phyloP scores from a whole-genome alignment of 2,888 invertebrate species.

The Oxycera nigricornis region DNA sequence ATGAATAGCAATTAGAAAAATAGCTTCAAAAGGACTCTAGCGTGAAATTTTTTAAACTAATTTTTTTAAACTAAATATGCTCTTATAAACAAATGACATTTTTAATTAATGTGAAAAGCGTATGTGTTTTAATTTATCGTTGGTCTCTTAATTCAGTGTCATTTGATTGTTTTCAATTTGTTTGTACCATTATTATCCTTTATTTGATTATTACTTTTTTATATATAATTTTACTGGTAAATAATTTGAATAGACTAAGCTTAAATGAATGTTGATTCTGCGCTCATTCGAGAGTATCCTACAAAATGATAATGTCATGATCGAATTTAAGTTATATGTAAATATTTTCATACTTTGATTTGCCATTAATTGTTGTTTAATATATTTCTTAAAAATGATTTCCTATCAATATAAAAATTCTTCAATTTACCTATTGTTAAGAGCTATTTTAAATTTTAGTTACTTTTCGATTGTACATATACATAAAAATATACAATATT shows the following conservation, averaged over 20 bases:
- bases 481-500: slow-evolving; percentile 14
- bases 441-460: slow-evolving; percentile 8
- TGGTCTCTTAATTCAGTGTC: background rate
- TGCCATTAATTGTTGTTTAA: background rate
- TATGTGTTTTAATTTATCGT: background rate
- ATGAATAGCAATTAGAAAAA: no score
- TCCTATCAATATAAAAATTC: background rate
- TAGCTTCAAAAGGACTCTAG: no score
- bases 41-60: no score
- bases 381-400: background rate
- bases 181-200: background rate
- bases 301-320: background rate
- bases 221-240: background rate
- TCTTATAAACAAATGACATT: background rate
- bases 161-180: background rate
- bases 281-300: background rate
- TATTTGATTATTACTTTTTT: background rate
- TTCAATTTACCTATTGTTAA: background rate
- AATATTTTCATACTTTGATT: background rate
- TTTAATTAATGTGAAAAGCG: background rate
- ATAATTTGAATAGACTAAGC: background rate
- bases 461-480: slow-evolving; percentile 29
- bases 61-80: no score
- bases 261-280: background rate
- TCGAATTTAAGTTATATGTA: background rate